phyloP scores from a whole-genome alignment of 1,140 invertebrate species.

The Aphaenogaster floridana region DNA sequence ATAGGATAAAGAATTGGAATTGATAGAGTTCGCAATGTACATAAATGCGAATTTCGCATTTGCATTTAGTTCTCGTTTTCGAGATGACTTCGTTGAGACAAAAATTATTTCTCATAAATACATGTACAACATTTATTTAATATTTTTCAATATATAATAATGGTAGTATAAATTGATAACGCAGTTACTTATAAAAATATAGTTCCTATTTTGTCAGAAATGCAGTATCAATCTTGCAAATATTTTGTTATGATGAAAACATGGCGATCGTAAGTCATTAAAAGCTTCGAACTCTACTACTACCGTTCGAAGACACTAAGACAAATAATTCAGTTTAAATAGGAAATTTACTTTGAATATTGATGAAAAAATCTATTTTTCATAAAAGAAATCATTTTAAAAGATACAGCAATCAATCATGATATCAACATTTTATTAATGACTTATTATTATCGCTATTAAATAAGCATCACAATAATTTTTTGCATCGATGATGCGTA shows the following conservation, averaged over 20 bases:
- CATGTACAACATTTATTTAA: constrained; percentile 7
- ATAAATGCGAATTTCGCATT: neutral
- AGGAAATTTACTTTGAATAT: neutral
- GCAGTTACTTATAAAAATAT: neutral
- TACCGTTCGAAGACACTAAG: neutral
- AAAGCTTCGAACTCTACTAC: neutral
- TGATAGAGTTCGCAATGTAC: neutral
- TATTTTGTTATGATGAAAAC: neutral
- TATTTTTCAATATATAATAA: neutral
- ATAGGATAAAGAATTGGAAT: neutral
- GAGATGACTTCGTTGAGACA: neutral
- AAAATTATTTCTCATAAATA: neutral
- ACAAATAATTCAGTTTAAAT: neutral
- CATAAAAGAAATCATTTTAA: neutral
- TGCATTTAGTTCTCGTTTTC: neutral
- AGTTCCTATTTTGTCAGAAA: neutral
- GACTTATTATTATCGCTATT: neutral
- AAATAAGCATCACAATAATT: neutral
- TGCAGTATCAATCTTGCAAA: neutral
- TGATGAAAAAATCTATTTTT: neutral
- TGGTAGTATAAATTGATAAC: constrained; percentile 14
- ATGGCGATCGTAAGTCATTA: neutral
- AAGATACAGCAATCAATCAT: neutral
- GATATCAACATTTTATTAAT: constrained; percentile 28
- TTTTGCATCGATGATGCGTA: neutral